Conservation (phyloP, 92 coral and sea anemone genomes). For the Nematostella vectensis region DNA sequence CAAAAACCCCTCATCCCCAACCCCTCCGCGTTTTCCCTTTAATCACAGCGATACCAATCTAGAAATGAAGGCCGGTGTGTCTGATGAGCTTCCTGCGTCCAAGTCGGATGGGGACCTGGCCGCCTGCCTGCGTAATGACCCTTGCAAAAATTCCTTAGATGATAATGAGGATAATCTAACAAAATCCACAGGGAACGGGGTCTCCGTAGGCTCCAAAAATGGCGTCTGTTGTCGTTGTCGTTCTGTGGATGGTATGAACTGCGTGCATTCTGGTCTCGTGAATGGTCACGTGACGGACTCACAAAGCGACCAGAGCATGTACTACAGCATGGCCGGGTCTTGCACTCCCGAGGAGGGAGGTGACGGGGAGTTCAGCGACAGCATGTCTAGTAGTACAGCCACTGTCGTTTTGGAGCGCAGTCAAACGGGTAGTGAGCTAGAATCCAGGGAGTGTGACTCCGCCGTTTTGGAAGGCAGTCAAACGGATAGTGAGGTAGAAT, state of each 20-base stretch:
- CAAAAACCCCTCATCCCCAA: constrained; percentile 31
- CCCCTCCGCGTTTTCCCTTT: constrained; percentile 26
- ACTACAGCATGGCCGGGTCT: constrained; percentile 26
- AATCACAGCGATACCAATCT: constrained; percentile 30
- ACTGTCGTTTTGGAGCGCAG: constrained; percentile 59
- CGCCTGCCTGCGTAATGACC: constrained; percentile 1
- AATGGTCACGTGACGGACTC: constrained; percentile 9
- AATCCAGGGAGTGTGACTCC: too few species aligned
- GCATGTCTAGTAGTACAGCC: constrained; percentile 73
- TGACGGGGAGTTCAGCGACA: constrained; percentile 33
- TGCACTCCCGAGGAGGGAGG: constrained; percentile 24
- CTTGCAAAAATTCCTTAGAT: constrained; percentile 32
- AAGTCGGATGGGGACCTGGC: constrained; percentile 67
- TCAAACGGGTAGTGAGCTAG: constrained; percentile 31
- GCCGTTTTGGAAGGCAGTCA: too few species aligned
- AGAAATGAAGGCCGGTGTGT: constrained; percentile 6
- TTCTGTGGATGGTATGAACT: neutral
- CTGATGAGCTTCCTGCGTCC: constrained; percentile 21
- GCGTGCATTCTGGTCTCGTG: neutral
- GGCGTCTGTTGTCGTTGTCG: constrained; percentile 1
- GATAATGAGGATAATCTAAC: constrained; percentile 10
- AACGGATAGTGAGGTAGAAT: neutral
- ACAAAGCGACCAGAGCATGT: constrained; percentile 21
- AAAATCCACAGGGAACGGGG: neutral
- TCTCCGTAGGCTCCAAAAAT: neutral